These are phyloP conservation scores for Mormyrops boulengeri DNA, from an alignment of 2,797 vertebrate genomes.

Conservation along the genomic window DNA sequence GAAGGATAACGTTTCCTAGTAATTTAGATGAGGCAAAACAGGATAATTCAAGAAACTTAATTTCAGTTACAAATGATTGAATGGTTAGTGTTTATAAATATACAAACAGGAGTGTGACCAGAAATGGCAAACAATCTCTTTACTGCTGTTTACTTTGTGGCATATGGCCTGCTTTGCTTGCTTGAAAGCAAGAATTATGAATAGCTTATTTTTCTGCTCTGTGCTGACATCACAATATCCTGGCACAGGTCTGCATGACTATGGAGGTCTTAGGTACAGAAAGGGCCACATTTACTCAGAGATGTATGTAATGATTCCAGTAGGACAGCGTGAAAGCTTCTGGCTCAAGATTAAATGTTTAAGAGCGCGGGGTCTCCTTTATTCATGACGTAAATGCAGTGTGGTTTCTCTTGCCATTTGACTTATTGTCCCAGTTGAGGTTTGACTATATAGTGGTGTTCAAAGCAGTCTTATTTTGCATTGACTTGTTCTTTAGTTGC, in stretches of 20 bases:
- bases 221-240: background rate
- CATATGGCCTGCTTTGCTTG: background rate
- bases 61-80: background rate
- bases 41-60: background rate
- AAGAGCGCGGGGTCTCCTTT: background rate
- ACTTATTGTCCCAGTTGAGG: background rate
- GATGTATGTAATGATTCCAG: background rate
- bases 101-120: background rate
- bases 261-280: background rate
- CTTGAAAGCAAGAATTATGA: background rate
- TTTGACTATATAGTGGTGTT: slow-evolving; percentile 51
- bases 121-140: background rate
- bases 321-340: background rate
- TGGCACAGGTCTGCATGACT: background rate
- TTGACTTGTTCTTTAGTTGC: background rate
- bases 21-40: background rate
- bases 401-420: background rate
- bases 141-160: background rate
- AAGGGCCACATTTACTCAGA: background rate
- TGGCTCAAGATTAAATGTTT: background rate
- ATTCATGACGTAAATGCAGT: background rate
- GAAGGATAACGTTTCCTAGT: background rate
- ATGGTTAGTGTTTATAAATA: background rate
- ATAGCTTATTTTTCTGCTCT: background rate
- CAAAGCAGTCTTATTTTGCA: background rate